phyloP scores from a whole-genome alignment of 1,140 invertebrate species.

The Tetraneura akinire region DNA sequence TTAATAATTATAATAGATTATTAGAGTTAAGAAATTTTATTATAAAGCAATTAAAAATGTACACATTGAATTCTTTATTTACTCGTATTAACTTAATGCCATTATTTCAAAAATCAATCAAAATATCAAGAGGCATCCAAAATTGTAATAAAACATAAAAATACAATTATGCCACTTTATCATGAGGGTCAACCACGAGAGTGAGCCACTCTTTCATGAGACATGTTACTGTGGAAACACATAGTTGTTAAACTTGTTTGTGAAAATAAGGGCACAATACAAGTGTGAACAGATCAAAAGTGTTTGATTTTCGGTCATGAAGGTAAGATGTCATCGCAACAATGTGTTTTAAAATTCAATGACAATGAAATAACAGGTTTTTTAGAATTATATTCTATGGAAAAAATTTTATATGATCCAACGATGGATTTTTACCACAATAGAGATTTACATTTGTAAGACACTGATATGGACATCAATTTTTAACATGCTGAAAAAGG shows the following conservation, averaged over 20 bases:
- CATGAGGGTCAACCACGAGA: slow-evolving; percentile 1
- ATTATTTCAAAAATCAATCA: too few relatives aligned
- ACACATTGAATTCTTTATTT: too few relatives aligned
- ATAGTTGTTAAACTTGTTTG: neutral
- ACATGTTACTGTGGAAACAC: neutral
- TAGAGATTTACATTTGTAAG: slow-evolving; percentile 23
- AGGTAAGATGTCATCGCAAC: slow-evolving; percentile 11
- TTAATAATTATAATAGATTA: neutral
- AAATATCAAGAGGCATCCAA: too few relatives aligned
- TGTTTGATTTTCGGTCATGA: slow-evolving; percentile 18
- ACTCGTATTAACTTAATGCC: too few relatives aligned
- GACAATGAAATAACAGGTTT: slow-evolving; percentile 1
- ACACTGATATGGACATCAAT: too few relatives aligned
- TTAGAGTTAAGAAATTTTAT: too few relatives aligned
- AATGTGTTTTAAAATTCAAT: neutral
- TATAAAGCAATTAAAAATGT: too few relatives aligned
- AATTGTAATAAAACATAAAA: too few relatives aligned
- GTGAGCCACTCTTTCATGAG: slow-evolving; percentile 3
- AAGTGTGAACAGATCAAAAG: slow-evolving; percentile 16
- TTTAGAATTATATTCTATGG: slow-evolving; percentile 9
- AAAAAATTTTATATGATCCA: slow-evolving; percentile 9
- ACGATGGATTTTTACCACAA: neutral
- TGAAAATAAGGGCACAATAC: slow-evolving; percentile 1
- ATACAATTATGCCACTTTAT: too few relatives aligned
- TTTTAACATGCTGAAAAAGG: neutral